Evolutionary conservation across 2,113 vertebrate species (phyloP).

Genomic region (Shinisaurus crocodilurus): DNA sequence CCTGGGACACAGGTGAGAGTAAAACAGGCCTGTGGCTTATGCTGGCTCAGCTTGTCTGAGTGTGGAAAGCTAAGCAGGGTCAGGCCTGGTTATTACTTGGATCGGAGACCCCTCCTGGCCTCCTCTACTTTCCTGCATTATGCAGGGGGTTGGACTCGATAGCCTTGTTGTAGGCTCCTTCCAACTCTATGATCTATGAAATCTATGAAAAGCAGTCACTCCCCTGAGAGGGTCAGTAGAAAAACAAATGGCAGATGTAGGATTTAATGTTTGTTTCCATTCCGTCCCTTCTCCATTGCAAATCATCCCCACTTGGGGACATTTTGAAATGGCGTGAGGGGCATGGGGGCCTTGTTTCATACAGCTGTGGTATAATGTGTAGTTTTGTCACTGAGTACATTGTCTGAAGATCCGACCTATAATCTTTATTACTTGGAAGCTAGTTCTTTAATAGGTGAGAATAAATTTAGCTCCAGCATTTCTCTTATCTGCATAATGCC

Average conservation of each 20-base stretch:
- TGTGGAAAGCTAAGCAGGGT: too few relatives aligned
- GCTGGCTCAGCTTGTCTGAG: too few relatives aligned
- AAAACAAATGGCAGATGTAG: background rate
- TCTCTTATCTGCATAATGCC: background rate
- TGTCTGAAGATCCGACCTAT: background rate
- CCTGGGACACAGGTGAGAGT: background rate
- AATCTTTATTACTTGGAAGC: background rate
- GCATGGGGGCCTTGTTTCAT: background rate
- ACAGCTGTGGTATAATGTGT: background rate
- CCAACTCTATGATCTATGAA: too few relatives aligned
- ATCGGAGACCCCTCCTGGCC: too few relatives aligned
- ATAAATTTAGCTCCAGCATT: background rate
- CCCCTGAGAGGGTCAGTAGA: background rate
- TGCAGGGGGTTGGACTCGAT: too few relatives aligned
- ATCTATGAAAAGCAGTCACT: background rate
- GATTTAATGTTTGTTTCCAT: too few relatives aligned
- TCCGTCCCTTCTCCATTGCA: background rate
- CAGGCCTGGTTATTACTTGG: too few relatives aligned
- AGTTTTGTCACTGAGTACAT: background rate
- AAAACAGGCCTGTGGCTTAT: too few relatives aligned
- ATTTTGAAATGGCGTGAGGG: background rate
- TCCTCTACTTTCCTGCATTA: too few relatives aligned
- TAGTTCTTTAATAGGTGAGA: background rate
- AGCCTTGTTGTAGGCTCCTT: too few relatives aligned
- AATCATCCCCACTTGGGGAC: too few relatives aligned